Base-by-base conservation (phyloP, 2,797 vertebrate species). In the Platyrinchus mystaceus region DNA sequence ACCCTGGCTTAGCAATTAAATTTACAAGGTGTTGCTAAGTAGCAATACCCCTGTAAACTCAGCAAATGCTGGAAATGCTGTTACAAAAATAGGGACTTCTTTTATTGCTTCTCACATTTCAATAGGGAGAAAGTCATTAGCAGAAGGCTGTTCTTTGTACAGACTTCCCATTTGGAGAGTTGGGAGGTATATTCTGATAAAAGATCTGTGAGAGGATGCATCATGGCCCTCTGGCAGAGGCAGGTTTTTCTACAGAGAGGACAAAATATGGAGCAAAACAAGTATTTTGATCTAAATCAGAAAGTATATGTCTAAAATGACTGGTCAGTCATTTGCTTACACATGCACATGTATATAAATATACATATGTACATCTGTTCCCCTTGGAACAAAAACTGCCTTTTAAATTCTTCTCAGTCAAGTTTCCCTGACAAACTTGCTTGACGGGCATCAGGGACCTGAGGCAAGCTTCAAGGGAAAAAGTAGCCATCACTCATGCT, bases 401-500 rank as follows among this genome's bases (percentile, higher is more conserved):
- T 97, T 98, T 98, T 96, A 97, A 97, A 98, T 97, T 98, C 97
- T 97, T 97, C 95, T 98, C 96, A 97, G 97, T 97, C 97, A 97
- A 89, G 92, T 97, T 97, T 97, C 95, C 93, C 96, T 97, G 97
- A 98, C 98, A 98, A 98, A 98, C 97, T 98, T 98, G 97, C 95
- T 96, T 98, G 98, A 98, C 7, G 88, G 97, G 93, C 98, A 94
- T 97, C 97, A 95, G 98, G 97, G 98, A 98, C 97, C 95, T 94
- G 93, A 94, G 96, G 97, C 96, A 87, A 95, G 97, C 97, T 98
- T 97, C 96, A 95, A 96, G 95, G 96, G 95, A 97, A 96, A 97
- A 98, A 97, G 97, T 97, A 97, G 92, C 97, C 97, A 98, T 98
- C 98, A 98, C 94, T 98, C 98, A 98, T 96, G 96, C 94, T 97